phyloP scores from a whole-genome alignment of 2,797 vertebrate genomes.

The Miichthys miiuy region DNA sequence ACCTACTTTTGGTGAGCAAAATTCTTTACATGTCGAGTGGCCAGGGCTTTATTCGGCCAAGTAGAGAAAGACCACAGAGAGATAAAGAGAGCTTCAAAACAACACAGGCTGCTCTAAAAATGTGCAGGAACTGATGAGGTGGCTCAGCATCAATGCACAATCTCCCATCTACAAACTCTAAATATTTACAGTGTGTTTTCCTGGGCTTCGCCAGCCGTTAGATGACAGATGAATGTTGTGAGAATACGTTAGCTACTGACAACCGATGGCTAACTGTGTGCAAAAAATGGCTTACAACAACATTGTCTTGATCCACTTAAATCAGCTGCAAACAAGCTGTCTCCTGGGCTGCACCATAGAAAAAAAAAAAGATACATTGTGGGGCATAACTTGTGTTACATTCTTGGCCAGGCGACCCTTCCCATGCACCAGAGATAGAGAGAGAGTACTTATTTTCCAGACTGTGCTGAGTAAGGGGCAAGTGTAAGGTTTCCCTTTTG shows the following conservation, averaged over 20 bases:
- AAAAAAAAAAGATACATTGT: slow-evolving; percentile 29
- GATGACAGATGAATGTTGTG: slow-evolving; percentile 46
- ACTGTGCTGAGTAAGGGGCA: slow-evolving; percentile 65
- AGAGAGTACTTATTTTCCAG: slow-evolving; percentile 38
- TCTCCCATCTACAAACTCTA: slow-evolving; percentile 36
- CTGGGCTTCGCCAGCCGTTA: slow-evolving; percentile 40
- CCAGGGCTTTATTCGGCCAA: slow-evolving; percentile 61
- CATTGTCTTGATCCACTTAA: slow-evolving; percentile 69
- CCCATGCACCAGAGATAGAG: slow-evolving; percentile 23
- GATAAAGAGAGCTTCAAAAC: slow-evolving; percentile 57
- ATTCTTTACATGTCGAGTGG: slow-evolving; percentile 77
- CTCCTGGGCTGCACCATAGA: slow-evolving; percentile 46
- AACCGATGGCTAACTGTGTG: slow-evolving; percentile 45
- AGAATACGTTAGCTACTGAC: slow-evolving; percentile 41
- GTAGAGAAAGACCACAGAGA: slow-evolving; percentile 42
- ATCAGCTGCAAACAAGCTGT: slow-evolving; percentile 68
- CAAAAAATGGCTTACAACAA: slow-evolving; percentile 68
- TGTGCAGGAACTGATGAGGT: slow-evolving; percentile 7
- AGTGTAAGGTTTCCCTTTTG: slow-evolving; percentile 78
- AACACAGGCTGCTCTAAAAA: slow-evolving; percentile 13
- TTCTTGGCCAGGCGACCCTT: slow-evolving; percentile 35
- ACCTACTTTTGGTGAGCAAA: slow-evolving; percentile 84
- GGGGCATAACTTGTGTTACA: slow-evolving; percentile 29
- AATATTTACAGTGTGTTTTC: slow-evolving; percentile 68
- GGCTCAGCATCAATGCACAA: slow-evolving; percentile 34